Evolutionary conservation across 2,888 invertebrate species (phyloP).

Genomic region (Xestia c-nigrum): DNA sequence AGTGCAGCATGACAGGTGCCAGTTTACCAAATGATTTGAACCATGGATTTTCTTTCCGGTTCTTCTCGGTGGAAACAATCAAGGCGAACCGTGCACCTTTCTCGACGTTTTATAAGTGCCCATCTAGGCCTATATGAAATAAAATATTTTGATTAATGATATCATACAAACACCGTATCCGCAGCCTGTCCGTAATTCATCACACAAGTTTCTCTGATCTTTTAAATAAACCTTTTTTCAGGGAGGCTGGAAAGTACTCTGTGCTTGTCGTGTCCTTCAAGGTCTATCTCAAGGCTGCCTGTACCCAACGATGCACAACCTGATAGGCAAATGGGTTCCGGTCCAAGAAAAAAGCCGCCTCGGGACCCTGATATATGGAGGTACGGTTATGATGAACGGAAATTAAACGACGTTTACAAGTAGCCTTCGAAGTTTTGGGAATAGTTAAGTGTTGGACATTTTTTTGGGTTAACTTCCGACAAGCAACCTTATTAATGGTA

Average conservation of each 20-base stretch:
- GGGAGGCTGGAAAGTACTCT: conserved; percentile 92
- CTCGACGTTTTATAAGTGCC: too few species aligned
- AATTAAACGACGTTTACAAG: conserved; percentile 32
- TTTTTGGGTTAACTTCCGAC: background rate
- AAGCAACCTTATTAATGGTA: background rate
- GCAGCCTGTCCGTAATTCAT: background rate
- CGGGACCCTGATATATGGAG: conserved; percentile 47
- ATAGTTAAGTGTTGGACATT: background rate
- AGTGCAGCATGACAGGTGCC: background rate
- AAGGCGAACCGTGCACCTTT: too few species aligned
- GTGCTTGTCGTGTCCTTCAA: conserved; percentile 92
- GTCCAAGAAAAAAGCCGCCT: conserved; percentile 86
- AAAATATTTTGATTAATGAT: too few species aligned
- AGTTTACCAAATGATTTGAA: too few species aligned
- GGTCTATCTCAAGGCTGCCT: conserved; percentile 94
- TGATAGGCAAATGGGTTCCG: conserved; percentile 94
- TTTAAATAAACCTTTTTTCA: conserved; percentile 67
- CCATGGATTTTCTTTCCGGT: too few species aligned
- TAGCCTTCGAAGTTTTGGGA: background rate
- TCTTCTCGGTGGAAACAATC: too few species aligned
- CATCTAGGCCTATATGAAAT: too few species aligned
- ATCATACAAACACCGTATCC: background rate
- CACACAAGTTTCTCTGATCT: background rate
- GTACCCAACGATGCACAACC: conserved; percentile 92
- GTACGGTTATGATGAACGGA: conserved; percentile 47